Evolutionary conservation across 2,888 invertebrate genomes (phyloP).

Genomic region (Iselma pallidipennis): DNA sequence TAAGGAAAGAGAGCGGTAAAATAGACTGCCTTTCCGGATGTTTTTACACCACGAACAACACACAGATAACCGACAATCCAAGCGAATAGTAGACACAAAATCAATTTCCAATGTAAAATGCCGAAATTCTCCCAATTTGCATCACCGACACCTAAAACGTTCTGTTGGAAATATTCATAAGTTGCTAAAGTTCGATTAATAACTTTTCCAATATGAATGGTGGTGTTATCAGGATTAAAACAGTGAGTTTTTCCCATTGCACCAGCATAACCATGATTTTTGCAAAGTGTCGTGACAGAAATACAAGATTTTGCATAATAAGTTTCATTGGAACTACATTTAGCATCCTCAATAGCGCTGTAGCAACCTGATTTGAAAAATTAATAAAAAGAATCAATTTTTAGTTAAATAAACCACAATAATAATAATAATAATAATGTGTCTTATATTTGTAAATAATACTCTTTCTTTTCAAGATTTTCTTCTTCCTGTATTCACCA

Average conservation of each 20-base stretch:
- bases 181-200: constrained; percentile 62
- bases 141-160: constrained; percentile 74
- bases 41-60: constrained; percentile 85
- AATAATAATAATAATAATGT: neutral
- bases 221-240: constrained; percentile 42
- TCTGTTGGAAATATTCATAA: constrained; percentile 63
- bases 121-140: constrained; percentile 79
- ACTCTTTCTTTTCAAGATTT: neutral
- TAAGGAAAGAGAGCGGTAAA: constrained; percentile 75
- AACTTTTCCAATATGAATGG: constrained; percentile 59
- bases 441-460: neutral
- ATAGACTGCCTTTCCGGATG: constrained; percentile 82
- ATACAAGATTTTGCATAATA: constrained; percentile 61
- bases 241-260: constrained; percentile 59
- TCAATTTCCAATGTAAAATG: constrained; percentile 78
- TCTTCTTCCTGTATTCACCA: neutral
- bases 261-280: constrained; percentile 46
- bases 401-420: neutral
- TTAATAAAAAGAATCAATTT: neutral
- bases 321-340: constrained; percentile 59
- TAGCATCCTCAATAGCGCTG: constrained; percentile 64
- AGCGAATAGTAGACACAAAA: constrained; percentile 73
- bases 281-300: constrained; percentile 60
- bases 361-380: constrained; percentile 62
- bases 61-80: constrained; percentile 88